Percentiles rank a stretch among this genome's conserved stretches.
Evolutionary conservation across 2,888 invertebrate genomes (phyloP).

Genomic region (Creontiades dilutus): DNA sequence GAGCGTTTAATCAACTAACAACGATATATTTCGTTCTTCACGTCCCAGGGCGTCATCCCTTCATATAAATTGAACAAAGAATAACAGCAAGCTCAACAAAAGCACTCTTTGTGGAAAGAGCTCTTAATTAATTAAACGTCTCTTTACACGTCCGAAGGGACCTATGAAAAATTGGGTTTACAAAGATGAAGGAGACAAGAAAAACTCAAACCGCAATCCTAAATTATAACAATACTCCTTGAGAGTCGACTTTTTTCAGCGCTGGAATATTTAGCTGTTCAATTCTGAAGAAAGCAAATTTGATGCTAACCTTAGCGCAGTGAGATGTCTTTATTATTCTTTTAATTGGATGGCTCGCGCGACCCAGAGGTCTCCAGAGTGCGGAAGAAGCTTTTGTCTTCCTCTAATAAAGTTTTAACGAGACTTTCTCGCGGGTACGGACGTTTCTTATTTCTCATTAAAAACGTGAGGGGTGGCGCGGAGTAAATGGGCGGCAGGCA

Average conservation of each 20-base stretch:
- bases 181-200: neutral
- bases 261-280: constrained; percentile 55
- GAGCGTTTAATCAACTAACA: neutral
- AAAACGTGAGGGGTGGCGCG: constrained; percentile 46
- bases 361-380: constrained; percentile 48
- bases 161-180: neutral
- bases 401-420: constrained; percentile 64
- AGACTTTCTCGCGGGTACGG: constrained; percentile 57
- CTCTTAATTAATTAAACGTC: constrained; percentile 28
- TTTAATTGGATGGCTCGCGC: constrained; percentile 64
- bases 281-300: constrained; percentile 43
- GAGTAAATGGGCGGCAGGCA: neutral
- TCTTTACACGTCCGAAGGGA: neutral
- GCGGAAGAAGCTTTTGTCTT: constrained; percentile 31
- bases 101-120: too few species aligned
- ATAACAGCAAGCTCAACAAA: neutral
- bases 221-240: constrained; percentile 47
- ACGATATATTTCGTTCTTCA: neutral
- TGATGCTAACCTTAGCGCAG: constrained; percentile 5
- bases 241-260: neutral
- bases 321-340: constrained; percentile 55
- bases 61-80: neutral
- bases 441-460: constrained; percentile 65
- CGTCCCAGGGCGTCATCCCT: neutral
- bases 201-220: constrained; percentile 28